Conservation (phyloP, 1,140 invertebrate genomes). For the Tetragonula clypearis region DNA sequence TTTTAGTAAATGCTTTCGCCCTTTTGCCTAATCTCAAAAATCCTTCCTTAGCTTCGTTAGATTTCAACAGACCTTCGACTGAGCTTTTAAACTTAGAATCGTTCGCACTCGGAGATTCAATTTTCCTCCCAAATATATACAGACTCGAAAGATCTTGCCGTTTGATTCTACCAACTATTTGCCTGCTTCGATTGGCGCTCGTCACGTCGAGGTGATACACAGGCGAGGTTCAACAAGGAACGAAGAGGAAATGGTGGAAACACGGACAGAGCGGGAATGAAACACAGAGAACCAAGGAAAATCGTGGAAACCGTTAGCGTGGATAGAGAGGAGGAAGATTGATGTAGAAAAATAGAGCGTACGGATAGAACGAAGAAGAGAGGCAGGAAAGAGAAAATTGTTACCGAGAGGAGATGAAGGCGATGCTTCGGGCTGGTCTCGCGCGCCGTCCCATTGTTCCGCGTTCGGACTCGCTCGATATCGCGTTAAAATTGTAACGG, state of each 20-base stretch:
- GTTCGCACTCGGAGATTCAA: too few relatives aligned
- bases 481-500: slow-evolving; percentile 42
- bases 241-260: neutral
- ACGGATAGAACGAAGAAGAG: neutral
- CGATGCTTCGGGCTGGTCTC: slow-evolving; percentile 27
- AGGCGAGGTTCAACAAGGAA: too few relatives aligned
- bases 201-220: too few relatives aligned
- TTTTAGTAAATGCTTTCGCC: too few relatives aligned
- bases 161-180: too few relatives aligned
- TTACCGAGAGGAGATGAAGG: slow-evolving; percentile 24
- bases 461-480: slow-evolving; percentile 28
- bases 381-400: neutral
- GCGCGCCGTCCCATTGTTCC: slow-evolving; percentile 22
- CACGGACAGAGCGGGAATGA: neutral
- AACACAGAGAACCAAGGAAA: neutral
- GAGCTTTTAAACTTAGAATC: too few relatives aligned
- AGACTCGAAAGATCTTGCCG: too few relatives aligned
- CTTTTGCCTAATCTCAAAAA: too few relatives aligned
- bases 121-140: too few relatives aligned
- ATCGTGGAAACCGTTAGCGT: neutral
- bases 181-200: too few relatives aligned
- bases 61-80: too few relatives aligned
- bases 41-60: too few relatives aligned
- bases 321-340: neutral
- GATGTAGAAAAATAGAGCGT: neutral